Percentiles rank a stretch among this genome's conserved stretches.
These are phyloP conservation scores for Gobius niger DNA, from an alignment of 2,113 vertebrate species.

Conservation along the genomic window DNA sequence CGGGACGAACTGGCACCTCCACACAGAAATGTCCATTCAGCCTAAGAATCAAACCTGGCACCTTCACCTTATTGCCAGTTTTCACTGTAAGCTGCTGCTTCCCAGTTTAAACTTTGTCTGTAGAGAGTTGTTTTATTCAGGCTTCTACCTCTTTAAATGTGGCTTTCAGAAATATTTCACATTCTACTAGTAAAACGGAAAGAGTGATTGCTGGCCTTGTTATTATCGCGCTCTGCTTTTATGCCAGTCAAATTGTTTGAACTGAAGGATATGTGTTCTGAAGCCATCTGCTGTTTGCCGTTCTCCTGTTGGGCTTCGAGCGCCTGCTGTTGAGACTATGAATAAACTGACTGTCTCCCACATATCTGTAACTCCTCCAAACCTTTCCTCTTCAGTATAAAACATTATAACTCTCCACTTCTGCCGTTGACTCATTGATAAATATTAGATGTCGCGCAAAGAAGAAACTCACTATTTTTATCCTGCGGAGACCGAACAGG, in stretches of 20 bases:
- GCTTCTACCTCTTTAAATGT: too few relatives aligned
- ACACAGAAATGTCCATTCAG: too few relatives aligned
- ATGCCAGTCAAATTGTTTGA: constrained; percentile 31
- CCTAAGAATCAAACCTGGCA: too few relatives aligned
- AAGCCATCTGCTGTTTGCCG: constrained; percentile 60
- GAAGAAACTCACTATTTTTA: constrained; percentile 58
- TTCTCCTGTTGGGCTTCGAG: constrained; percentile 40
- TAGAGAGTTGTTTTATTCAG: too few relatives aligned
- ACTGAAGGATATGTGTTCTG: constrained; percentile 46
- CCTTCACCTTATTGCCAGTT: too few relatives aligned
- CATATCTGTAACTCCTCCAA: constrained; percentile 34
- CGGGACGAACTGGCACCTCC: too few relatives aligned
- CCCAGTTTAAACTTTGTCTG: too few relatives aligned
- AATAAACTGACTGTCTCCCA: constrained; percentile 46
- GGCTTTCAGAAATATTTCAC: too few relatives aligned
- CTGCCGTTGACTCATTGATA: constrained; percentile 47
- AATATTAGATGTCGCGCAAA: constrained; percentile 62
- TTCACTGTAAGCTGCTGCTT: too few relatives aligned
- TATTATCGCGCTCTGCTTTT: constrained; percentile 12
- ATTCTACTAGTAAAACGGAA: too few relatives aligned
- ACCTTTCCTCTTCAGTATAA: constrained; percentile 17
- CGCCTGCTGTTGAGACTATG: constrained; percentile 46
- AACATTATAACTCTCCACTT: constrained; percentile 41
- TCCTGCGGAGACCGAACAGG: constrained; percentile 34
- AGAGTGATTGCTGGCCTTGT: constrained; percentile 1